phyloP scores from a whole-genome alignment of 2,113 vertebrate genomes.

The Struthidea cinerea region DNA sequence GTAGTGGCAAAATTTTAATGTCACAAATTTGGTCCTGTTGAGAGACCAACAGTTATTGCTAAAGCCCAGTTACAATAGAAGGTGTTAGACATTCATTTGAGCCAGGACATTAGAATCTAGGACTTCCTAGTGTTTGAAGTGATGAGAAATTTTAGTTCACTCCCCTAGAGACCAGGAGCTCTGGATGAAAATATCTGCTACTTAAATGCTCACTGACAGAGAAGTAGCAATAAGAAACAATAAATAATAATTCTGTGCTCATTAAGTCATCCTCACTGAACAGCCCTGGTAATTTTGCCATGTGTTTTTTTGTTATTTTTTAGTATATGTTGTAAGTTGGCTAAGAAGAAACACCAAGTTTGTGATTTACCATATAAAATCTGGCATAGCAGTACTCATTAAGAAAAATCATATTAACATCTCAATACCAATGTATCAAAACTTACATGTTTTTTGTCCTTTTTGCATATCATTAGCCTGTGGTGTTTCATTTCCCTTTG shows the following conservation, averaged over 20 bases:
- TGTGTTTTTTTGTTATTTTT: conserved; percentile 57
- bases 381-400: conserved; percentile 11
- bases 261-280: conserved; percentile 64
- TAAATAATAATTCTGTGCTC: conserved; percentile 67
- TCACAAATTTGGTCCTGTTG: background rate
- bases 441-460: conserved; percentile 66
- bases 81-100: background rate
- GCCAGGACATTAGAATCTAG: background rate
- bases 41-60: background rate
- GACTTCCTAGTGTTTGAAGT: background rate
- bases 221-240: conserved; percentile 47
- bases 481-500: conserved; percentile 33
- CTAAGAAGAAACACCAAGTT: conserved; percentile 67
- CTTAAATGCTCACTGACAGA: background rate
- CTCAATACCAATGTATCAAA: conserved; percentile 66
- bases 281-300: conserved; percentile 62
- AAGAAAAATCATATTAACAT: conserved; percentile 70
- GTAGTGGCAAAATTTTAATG: background rate
- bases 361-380: conserved; percentile 58
- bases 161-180: background rate
- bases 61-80: background rate
- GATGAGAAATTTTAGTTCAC: background rate
- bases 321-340: conserved; percentile 58
- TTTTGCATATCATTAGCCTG: conserved; percentile 53
- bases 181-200: background rate